Evolutionary conservation across 2,113 vertebrate species (phyloP).

Genomic region (Festucalex cinctus): DNA sequence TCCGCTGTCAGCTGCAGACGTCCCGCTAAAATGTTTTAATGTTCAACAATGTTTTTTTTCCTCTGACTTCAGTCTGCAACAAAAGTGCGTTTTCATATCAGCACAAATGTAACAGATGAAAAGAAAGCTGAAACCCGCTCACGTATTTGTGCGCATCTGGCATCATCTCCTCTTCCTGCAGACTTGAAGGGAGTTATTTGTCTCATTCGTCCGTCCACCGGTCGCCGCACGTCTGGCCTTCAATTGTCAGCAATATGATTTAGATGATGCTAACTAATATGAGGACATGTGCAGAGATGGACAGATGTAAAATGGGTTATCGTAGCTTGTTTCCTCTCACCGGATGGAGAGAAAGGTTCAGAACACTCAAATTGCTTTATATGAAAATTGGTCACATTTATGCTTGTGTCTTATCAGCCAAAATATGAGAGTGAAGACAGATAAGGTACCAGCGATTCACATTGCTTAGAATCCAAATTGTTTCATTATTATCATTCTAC

Average conservation of each 20-base stretch:
- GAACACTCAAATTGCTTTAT: neutral
- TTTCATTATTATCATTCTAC: neutral
- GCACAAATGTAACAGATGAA: neutral
- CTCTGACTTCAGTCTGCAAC: neutral
- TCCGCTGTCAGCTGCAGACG: neutral
- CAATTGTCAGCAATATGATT: conserved; percentile 23
- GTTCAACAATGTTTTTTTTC: neutral
- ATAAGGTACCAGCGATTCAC: neutral
- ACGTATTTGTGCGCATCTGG: neutral
- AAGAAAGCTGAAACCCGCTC: neutral
- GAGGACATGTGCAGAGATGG: conserved; percentile 6
- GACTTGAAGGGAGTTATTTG: conserved; percentile 14
- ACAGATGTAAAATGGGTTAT: conserved; percentile 22
- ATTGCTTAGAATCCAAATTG: neutral
- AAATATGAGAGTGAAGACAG: neutral
- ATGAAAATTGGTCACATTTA: neutral
- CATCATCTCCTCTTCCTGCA: conserved; percentile 35
- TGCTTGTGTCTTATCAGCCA: neutral
- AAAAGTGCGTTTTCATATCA: neutral
- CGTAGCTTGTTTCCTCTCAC: conserved; percentile 2
- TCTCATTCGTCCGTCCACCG: conserved; percentile 32
- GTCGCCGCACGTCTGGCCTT: conserved; percentile 27
- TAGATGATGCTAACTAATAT: conserved; percentile 17
- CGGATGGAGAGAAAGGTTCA: neutral
- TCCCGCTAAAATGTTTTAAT: neutral